Base-by-base conservation (phyloP, 2,888 invertebrate genomes). In the Nephrocerus scutellatus region DNA sequence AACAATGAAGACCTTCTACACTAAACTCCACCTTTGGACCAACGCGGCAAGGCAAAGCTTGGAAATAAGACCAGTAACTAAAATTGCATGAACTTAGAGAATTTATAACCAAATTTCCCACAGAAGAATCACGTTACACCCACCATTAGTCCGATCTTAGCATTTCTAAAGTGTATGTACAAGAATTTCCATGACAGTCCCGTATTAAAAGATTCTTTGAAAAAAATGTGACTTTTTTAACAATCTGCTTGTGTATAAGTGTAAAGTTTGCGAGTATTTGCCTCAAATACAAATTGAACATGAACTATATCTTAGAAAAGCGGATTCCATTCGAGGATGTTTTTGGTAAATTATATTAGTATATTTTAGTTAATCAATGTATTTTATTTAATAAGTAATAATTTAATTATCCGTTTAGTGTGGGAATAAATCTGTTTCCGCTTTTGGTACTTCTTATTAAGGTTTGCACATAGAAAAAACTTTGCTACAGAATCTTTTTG, bases 291-390 rank as follows among this genome's bases (percentile, higher is more conserved):
- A 18, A 32, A 1, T 15, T 13, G 23, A 21, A 32, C 32, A 32
- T 24, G 20, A 32, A 18, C 7, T 33, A 12, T 18, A 33, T 33
- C 16, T 33, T 18, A 32, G 22, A 32, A 32, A 32, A 33, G 18
- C 24, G 15, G 24, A 33, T 33, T 19, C 19, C n/a, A n/a, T n/a
- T n/a, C n/a, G n/a, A n/a, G n/a, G n/a, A n/a, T n/a, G n/a, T n/a
- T n/a, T n/a, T n/a, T n/a, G n/a, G n/a, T n/a, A n/a, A n/a, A n/a
- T n/a, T n/a, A n/a, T n/a, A n/a, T n/a, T n/a, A n/a, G n/a, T n/a
- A n/a, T n/a, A n/a, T n/a, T n/a, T n/a, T n/a, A n/a, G n/a, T n/a
- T n/a, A n/a, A n/a, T n/a, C n/a, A n/a, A n/a, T n/a, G n/a, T n/a
- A n/a, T n/a, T n/a, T n/a, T n/a, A n/a, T n/a, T n/a, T n/a, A n/a